Evolutionary conservation across 2,797 vertebrate genomes (phyloP), one percentile per base, ranked within the genome.

Genomic region (Megalops cyprinoides): DNA sequence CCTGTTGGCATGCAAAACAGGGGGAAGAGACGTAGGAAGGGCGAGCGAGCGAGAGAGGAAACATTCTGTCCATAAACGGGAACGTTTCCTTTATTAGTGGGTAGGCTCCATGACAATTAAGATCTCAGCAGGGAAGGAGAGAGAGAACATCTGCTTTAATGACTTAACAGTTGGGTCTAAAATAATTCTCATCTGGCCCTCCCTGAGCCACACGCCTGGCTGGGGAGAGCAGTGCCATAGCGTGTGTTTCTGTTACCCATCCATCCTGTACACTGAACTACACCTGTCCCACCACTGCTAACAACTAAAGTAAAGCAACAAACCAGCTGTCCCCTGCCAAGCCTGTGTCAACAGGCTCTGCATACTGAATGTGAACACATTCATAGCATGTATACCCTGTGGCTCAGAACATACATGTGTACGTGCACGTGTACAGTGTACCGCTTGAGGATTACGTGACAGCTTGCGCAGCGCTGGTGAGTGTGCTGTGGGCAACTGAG

Each of bases 111-210:
- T 92, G 89, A 89, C 87, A 84, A 91, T 92, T 83, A 87, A 65
- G 53, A 85, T 85, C 84, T 89, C 90, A 91, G 89, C 2, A 0
- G 90, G 89, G 88, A 89, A 65, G 14, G 48, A 49, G 48, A 14
- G 48, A 82, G 89, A 86, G 88, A 90, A 82, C 91, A 93, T 90
- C 90, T 93, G 91, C 88, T 88, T 84, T 83, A 86, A 87, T 82
- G 89, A 89, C 87, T 85, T 83, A 87, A 85, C 88, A 81, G 88
- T 82, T 85, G 85, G 82, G 87, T 67, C 89, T 90, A 88, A 84
- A 89, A 91, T 84, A 86, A 82, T 81, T 1, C 1, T 85, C 89
- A 90, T 89, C 90, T 92, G 91, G 77, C 18, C 25, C 23, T 9
- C n/a, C n/a, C n/a, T n/a, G n/a, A n/a, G n/a, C n/a, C 8, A 48